These are phyloP conservation scores for Fregata magnificens DNA, from an alignment of 2,113 vertebrate species.

Conservation along the genomic window DNA sequence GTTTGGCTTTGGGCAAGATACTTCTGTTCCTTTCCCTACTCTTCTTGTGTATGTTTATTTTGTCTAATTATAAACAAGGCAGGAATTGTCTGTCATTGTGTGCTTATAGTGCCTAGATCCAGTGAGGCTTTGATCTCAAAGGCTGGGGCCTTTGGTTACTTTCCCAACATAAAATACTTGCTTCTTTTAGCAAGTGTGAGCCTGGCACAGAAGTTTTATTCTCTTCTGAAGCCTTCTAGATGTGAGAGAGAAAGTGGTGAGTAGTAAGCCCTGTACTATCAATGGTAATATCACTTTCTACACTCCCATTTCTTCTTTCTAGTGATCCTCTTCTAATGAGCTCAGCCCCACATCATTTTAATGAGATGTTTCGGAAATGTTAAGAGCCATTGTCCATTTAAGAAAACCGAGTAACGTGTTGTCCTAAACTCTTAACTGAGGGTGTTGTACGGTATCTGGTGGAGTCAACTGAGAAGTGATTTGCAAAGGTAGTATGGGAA, in stretches of 20 bases:
- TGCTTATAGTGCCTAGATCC: background rate
- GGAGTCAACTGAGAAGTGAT: background rate
- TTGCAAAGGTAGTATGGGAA: background rate
- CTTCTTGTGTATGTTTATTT: background rate
- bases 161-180: background rate
- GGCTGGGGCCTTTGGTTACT: background rate
- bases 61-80: background rate
- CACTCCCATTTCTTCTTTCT: background rate
- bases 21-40: background rate
- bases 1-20: background rate
- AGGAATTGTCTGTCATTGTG: background rate
- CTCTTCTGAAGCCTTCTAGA: background rate
- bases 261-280: background rate
- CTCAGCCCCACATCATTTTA: background rate
- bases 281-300: background rate
- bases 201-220: background rate
- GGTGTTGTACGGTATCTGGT: background rate
- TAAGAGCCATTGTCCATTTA: background rate
- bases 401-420: background rate
- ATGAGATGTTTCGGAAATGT: background rate
- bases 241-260: background rate
- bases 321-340: background rate
- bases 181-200: background rate
- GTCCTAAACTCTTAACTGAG: background rate
- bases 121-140: constrained; percentile 13